phyloP scores from a whole-genome alignment of 2,888 invertebrate species.

The Prionchulus punctatus region DNA sequence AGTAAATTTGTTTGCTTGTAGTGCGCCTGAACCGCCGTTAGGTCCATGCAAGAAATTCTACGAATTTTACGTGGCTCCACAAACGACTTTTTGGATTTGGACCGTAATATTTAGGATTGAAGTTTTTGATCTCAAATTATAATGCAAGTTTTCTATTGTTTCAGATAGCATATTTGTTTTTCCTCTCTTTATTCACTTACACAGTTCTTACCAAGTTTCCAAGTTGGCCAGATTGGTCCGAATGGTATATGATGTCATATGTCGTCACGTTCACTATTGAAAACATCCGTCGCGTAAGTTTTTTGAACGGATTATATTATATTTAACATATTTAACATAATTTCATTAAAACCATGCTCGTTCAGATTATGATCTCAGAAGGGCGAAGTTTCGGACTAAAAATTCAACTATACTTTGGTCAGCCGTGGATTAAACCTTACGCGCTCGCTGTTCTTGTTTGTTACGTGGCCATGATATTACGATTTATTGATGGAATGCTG shows the following conservation, averaged over 20 bases:
- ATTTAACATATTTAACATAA: too few species aligned
- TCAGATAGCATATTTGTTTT: conserved; percentile 14
- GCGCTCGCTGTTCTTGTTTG: conserved; percentile 28
- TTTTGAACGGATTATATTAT: too few species aligned
- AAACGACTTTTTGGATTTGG: conserved; percentile 97
- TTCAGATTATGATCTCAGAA: conserved; percentile 36
- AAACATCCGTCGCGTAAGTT: conserved; percentile 23
- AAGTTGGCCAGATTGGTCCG: conserved; percentile 17
- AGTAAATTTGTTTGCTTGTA: too few species aligned
- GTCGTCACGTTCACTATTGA: conserved; percentile 22
- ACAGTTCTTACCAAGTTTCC: conserved; percentile 23
- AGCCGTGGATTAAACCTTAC: conserved; percentile 37
- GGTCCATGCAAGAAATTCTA: too few species aligned
- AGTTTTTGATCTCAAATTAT: too few species aligned
- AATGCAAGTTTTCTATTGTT: too few species aligned
- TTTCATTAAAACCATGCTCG: too few species aligned
- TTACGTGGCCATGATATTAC: conserved; percentile 10
- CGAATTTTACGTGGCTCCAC: conserved; percentile 96
- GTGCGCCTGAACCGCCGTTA: too few species aligned
- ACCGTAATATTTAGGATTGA: conserved; percentile 43
- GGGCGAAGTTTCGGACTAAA: conserved; percentile 34
- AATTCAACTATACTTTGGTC: conserved; percentile 29
- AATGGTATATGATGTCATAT: conserved; percentile 23
- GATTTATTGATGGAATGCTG: background rate
- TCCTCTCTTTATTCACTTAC: conserved; percentile 22